Evolutionary conservation across 2,113 vertebrate species (phyloP).

Genomic region (Pan paniscus): DNA sequence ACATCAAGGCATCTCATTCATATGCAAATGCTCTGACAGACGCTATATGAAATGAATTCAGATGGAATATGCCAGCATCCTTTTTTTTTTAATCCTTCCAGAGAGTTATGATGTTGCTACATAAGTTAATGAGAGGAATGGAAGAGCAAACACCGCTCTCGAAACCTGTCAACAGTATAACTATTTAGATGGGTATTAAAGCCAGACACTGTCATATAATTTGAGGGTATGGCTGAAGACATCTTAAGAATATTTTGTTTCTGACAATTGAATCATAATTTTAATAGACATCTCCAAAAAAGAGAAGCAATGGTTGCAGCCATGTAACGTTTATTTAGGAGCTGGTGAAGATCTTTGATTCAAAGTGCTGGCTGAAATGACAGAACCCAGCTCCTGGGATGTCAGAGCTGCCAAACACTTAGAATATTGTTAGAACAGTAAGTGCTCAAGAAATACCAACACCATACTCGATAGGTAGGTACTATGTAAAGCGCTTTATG

Average conservation of each 20-base stretch:
- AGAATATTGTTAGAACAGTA: slow-evolving; percentile 58
- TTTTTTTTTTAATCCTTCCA: slow-evolving; percentile 59
- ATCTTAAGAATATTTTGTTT: slow-evolving; percentile 78
- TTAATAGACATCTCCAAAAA: slow-evolving; percentile 77
- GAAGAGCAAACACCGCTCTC: slow-evolving; percentile 50
- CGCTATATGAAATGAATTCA: slow-evolving; percentile 48
- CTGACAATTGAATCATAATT: slow-evolving; percentile 74
- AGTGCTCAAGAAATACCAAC: slow-evolving; percentile 58
- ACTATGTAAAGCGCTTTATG: not conserved
- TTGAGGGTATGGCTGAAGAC: slow-evolving; percentile 68
- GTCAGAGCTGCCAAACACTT: slow-evolving; percentile 61
- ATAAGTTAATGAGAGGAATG: slow-evolving; percentile 61
- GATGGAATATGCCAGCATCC: slow-evolving; percentile 54
- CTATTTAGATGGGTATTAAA: slow-evolving; percentile 71
- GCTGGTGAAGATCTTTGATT: slow-evolving; percentile 68
- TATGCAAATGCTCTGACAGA: slow-evolving; percentile 74
- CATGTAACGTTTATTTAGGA: slow-evolving; percentile 71
- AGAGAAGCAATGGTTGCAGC: slow-evolving; percentile 54
- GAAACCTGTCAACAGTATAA: slow-evolving; percentile 70
- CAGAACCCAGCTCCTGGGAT: slow-evolving; percentile 37
- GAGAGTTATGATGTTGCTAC: slow-evolving; percentile 70
- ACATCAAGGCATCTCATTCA: slow-evolving; percentile 69
- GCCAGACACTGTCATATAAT: slow-evolving; percentile 76
- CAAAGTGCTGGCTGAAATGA: slow-evolving; percentile 58
- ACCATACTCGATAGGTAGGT: not conserved